Percentiles rank a stretch among this genome's conserved stretches.
phyloP scores from a whole-genome alignment of 1,140 invertebrate species.

The Drosophila pseudoananassae region DNA sequence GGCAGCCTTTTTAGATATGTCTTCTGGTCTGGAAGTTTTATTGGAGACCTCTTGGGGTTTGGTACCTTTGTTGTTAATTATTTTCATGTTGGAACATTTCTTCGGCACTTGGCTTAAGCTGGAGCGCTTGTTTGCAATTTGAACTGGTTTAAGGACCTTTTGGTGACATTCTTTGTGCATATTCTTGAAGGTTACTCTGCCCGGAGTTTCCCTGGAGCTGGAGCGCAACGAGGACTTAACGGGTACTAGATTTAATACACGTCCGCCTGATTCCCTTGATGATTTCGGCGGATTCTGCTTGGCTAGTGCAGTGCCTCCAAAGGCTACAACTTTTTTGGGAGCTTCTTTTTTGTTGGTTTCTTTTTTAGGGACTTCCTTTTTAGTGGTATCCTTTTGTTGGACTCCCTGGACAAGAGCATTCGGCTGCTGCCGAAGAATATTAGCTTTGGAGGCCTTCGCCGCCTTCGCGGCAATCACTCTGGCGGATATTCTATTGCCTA shows the following conservation, averaged over 20 bases:
- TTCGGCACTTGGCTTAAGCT: background rate
- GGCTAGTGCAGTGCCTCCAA: background rate
- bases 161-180: background rate
- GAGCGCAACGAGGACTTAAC: background rate
- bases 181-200: background rate
- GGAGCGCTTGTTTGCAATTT: background rate
- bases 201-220: constrained; percentile 1
- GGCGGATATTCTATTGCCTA: background rate
- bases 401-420: too few species aligned
- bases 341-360: background rate
- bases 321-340: background rate
- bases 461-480: background rate
- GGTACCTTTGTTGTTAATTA: background rate
- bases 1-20: background rate
- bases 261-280: background rate
- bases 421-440: background rate
- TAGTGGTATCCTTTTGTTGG: too few species aligned
- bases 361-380: background rate
- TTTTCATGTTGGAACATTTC: background rate
- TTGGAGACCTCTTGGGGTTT: too few species aligned
- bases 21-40: background rate
- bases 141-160: background rate
- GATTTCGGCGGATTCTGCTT: background rate
- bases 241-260: background rate
- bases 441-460: background rate